phyloP scores from a whole-genome alignment of 2,797 vertebrate species.

The Ataeniobius toweri region DNA sequence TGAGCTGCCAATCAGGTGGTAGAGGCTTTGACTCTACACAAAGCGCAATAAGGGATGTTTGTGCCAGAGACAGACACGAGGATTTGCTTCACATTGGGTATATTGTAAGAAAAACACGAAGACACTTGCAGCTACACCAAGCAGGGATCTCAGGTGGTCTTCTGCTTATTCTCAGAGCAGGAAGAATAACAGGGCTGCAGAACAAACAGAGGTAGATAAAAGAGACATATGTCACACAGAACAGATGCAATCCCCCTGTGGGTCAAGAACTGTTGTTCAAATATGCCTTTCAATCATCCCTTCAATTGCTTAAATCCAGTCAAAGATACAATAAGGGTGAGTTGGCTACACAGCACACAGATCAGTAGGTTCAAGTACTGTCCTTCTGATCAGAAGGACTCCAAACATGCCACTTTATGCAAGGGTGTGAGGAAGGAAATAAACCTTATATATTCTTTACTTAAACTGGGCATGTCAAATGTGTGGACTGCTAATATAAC shows the following conservation, averaged over 20 bases:
- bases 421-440: neutral
- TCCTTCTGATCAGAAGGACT: neutral
- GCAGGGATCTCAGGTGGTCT: slow-evolving; percentile 37
- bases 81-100: slow-evolving; percentile 47
- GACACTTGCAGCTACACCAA: slow-evolving; percentile 34
- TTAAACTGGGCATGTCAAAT: neutral
- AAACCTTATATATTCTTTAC: too few species aligned
- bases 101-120: slow-evolving; percentile 46
- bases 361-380: neutral
- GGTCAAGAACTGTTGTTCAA: neutral
- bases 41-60: slow-evolving; percentile 45
- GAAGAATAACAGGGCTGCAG: slow-evolving; percentile 16
- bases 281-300: slow-evolving; percentile 1
- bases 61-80: slow-evolving; percentile 32
- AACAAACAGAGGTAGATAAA: slow-evolving; percentile 27
- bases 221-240: slow-evolving; percentile 11
- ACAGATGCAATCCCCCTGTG: slow-evolving; percentile 3
- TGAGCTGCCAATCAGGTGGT: slow-evolving; percentile 65
- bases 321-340: neutral
- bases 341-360: slow-evolving; percentile 1
- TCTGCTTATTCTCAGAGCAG: slow-evolving; percentile 34
- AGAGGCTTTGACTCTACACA: slow-evolving; percentile 49
- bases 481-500: neutral
- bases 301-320: slow-evolving; percentile 17
- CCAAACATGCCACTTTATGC: neutral